Base-by-base conservation (phyloP, 2,797 vertebrate species). In the Hoplostethus mediterraneus region DNA sequence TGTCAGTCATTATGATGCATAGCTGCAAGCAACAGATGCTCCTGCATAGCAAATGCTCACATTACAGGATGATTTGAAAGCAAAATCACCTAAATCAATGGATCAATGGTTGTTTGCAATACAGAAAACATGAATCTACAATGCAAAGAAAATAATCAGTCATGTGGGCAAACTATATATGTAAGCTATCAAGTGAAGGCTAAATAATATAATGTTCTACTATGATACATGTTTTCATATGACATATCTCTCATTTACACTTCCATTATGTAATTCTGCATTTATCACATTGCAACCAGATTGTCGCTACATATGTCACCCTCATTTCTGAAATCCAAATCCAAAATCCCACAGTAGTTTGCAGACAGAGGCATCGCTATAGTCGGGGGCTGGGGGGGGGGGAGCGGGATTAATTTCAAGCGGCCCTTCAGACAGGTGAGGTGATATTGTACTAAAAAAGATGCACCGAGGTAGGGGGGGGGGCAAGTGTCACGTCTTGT, bases 241-340 rank as follows among this genome's bases (percentile, higher is more conserved):
- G 64, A 45, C 38, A 75, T 63, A 66, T 62, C 45, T 65, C 28
- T 13, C 45, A 47, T 73, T 84, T 73, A 73, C 65, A 66, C 63
- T 71, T 79, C n/a, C 66, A 36, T 67, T 67, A 61, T 51, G 47
- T 71, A 76, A 79, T 81, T 76, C 62, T 63, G 55, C 49, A 64
- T 79, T 60, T 63, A 66, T 69, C 28, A 45, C 36, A 67, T 53
- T 71, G 54, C 25, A 11, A 51, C 60, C 30, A 3, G 42, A 47
- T 5, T 47, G 45, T 14, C 45, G 16, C 16, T 14, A 47, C 3
- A 3, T 47, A 13, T 16, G 5, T 47, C 49, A 33, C 55, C 12
- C 48, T 73, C 8, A 67, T 64, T 59, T 55, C n/a, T 57, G 25
- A 71, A 59, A 47, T 40, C 38, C n/a, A 66, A 28, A 66, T 69